These are phyloP conservation scores for Nomada ruficornis DNA, from an alignment of 2,888 invertebrate species.

Conservation along the genomic window DNA sequence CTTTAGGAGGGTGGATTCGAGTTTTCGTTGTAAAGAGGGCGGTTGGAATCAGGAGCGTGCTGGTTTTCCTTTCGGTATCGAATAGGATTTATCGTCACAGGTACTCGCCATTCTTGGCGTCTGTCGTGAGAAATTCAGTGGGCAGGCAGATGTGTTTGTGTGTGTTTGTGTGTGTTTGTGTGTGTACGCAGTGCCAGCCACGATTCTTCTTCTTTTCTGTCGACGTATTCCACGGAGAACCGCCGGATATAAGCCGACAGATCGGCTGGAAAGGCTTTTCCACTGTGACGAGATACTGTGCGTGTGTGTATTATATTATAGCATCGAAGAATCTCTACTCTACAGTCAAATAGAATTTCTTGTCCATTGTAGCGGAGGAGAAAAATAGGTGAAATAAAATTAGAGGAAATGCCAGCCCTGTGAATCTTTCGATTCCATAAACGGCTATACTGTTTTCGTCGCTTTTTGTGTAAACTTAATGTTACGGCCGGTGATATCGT, in stretches of 20 bases:
- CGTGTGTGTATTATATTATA: not conserved
- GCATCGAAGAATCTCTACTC: conserved; percentile 1
- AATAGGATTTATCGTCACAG: conserved; percentile 25
- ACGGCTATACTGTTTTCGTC: too few species aligned
- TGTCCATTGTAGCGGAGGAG: too few species aligned
- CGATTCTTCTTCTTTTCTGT: conserved; percentile 31
- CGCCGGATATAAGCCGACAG: conserved; percentile 42
- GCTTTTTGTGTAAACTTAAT: too few species aligned
- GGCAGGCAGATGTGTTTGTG: not conserved
- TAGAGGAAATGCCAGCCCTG: too few species aligned
- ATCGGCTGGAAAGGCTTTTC: conserved; percentile 42
- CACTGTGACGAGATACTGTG: conserved; percentile 25
- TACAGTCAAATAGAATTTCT: too few species aligned
- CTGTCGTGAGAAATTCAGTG: conserved; percentile 32
- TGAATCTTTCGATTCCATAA: too few species aligned
- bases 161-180: too few species aligned
- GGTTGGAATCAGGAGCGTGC: not conserved
- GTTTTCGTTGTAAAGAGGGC: not conserved
- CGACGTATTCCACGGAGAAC: conserved; percentile 2
- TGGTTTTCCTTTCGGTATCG: conserved; percentile 1
- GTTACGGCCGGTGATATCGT: too few species aligned
- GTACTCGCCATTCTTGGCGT: conserved; percentile 1
- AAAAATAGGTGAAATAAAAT: too few species aligned
- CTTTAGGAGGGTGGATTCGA: not conserved
- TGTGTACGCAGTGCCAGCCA: conserved; percentile 13